phyloP scores from a whole-genome alignment of 1,140 invertebrate species.

The Thalassaphorura encarpata region DNA sequence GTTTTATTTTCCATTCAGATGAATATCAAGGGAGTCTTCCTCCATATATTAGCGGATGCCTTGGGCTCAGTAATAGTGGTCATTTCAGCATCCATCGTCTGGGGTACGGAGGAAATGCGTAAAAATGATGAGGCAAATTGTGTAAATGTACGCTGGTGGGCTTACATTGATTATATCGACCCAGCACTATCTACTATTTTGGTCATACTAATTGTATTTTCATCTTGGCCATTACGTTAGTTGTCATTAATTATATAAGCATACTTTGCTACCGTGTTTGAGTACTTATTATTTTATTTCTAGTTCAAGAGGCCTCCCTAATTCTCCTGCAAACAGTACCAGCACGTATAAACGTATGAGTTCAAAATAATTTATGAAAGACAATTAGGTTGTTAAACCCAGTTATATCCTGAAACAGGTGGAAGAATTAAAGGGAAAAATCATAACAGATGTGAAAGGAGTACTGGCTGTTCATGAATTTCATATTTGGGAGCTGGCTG shows the following conservation, averaged over 20 bases:
- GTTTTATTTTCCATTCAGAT: slow-evolving; percentile 58
- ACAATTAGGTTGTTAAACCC: neutral
- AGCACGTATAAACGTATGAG: slow-evolving; percentile 56
- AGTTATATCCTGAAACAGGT: slow-evolving; percentile 37
- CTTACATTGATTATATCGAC: slow-evolving; percentile 73
- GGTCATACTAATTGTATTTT: slow-evolving; percentile 65
- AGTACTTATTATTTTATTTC: neutral
- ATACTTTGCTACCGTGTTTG: neutral
- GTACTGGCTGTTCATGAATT: slow-evolving; percentile 41
- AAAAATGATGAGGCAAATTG: neutral
- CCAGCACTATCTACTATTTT: slow-evolving; percentile 77
- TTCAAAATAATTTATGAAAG: neutral
- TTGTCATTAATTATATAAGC: neutral
- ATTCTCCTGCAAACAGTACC: slow-evolving; percentile 86
- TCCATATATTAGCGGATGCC: slow-evolving; percentile 94
- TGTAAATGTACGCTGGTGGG: too few relatives aligned
- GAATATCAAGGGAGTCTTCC: slow-evolving; percentile 96
- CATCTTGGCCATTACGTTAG: slow-evolving; percentile 63
- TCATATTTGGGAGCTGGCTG: slow-evolving; percentile 41
- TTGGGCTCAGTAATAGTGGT: slow-evolving; percentile 88
- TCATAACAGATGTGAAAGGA: slow-evolving; percentile 35
- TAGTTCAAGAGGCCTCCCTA: slow-evolving; percentile 69
- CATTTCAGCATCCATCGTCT: slow-evolving; percentile 54
- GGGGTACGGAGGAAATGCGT: neutral
- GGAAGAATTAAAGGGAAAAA: slow-evolving; percentile 26